Base-by-base conservation (phyloP, 2,888 invertebrate species). In the Eristalis pertinax region DNA sequence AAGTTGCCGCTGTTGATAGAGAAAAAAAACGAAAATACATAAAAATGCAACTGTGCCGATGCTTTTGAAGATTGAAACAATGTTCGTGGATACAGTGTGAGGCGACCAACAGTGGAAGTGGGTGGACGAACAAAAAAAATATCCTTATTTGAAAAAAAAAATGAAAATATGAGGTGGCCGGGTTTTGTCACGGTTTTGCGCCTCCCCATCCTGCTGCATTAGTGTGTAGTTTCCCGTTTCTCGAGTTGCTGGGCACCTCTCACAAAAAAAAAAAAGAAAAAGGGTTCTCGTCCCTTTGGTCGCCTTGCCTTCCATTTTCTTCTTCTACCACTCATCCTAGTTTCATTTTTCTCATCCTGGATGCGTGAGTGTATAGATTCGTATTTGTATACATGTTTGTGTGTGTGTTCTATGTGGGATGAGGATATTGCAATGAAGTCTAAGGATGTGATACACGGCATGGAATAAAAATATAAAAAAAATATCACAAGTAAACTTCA, bases 101-200 rank as follows among this genome's bases (percentile, higher is more conserved):
- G 50, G 19, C 19, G 8, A 50, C 50, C n/a, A 50, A 67, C 62
- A n/a, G 56, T 26, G 62, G 22, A 24, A 68, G 68, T 4, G 68
- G 62, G 56, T 50, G 76, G 43, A 81, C 60, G 68, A 38, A 65
- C 76, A 50, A 19, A 63, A 64, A 78, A 73, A 19, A 68, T 41
- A 67, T 64, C 80, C 84, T 43, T 35, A 73, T 70, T 43, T 70
- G 56, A 70, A 70, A 72, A 62, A 68, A 26, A 72, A 62, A 68
- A n/a, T n/a, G n/a, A 41, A 68, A 65, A 69, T 58, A 87, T 87
- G 84, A 83, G 84, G 87, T 84, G 87, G 76, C 73, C 72, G 76
- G 84, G 84, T 84, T 76, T 84, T 87, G 84, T 84, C 84, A 83
- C 76, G 84, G 79, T 80, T 87, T 84, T 87, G 72, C 72, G 78